Base-by-base conservation (phyloP, 2,888 invertebrate species). In the Mycalesis mineus region DNA sequence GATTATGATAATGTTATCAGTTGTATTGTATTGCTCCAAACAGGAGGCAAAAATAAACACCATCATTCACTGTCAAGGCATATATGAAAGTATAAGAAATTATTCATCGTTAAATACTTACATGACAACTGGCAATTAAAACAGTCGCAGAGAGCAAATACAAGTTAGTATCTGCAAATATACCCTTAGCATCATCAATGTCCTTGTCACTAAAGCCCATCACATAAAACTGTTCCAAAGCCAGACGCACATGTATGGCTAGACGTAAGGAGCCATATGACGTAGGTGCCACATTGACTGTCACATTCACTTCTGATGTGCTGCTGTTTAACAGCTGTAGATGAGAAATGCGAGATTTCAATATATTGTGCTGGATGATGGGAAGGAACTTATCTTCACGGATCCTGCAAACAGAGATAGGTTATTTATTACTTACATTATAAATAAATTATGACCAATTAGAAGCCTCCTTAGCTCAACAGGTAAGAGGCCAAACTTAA, bases 121-220 rank as follows among this genome's bases (percentile, higher is more conserved):
- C 97, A 92, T 99, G 99, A 73, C 97, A 91, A 66, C 97, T 95
- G 37, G 97, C 96, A 66, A 99, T 95, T 70, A 96, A 91, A 66
- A 99, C 93, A 1, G 99, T 99, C 55, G 96, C 93, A 67, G 96
- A 95, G 42, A 99, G 85, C 58, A 99, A 91, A 79, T 96, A 97
- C 41, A 98, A 91, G 80, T 98, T 98, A 0, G 98, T 98, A 73
- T 98, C 98, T 0, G 96, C 95, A 84, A 99, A 98, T 68, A 99
- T 95, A 51, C 96, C 96, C 82, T 98, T 98, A 0, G 98, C 95
- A 89, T 99, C 98, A 84, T 99, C 99, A 36, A 98, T 91, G 86
- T 99, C 98, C 77, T 98, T 98, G 60, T 95, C 94, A 37, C 95
- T 94, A 73, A 99, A 98, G 6, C 98, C 97, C 53, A 97, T 84